phyloP scores from a whole-genome alignment of 2,888 invertebrate species.

The Sphecodes monilicornis region DNA sequence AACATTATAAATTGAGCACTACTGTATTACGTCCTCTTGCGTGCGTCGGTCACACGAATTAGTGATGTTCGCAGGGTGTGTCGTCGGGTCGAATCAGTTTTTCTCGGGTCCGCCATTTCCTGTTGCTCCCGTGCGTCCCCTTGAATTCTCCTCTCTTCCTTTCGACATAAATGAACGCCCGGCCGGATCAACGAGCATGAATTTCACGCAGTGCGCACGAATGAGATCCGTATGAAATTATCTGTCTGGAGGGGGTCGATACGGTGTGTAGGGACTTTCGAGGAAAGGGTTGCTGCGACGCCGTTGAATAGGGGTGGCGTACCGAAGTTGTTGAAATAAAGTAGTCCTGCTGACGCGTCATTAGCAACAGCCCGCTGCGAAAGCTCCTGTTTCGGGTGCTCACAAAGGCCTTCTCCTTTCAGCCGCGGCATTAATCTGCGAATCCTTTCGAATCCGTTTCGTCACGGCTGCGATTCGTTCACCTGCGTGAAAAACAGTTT shows the following conservation, averaged over 20 bases:
- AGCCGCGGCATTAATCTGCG: constrained; percentile 32
- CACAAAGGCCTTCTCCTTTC: constrained; percentile 47
- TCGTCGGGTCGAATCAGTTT: constrained; percentile 62
- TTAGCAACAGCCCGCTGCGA: constrained; percentile 65
- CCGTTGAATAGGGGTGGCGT: constrained; percentile 28
- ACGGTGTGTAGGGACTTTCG: constrained; percentile 2
- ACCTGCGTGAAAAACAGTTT: constrained; percentile 35
- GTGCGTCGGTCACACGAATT: background rate
- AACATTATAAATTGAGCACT: too few relatives aligned
- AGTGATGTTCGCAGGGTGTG: constrained; percentile 57
- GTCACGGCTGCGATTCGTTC: constrained; percentile 35
- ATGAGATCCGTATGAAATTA: constrained; percentile 67
- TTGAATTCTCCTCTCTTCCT: constrained; percentile 23
- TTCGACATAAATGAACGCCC: constrained; percentile 50
- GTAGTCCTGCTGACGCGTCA: constrained; percentile 63
- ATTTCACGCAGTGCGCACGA: constrained; percentile 61
- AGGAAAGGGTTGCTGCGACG: constrained; percentile 47
- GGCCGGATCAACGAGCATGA: constrained; percentile 51
- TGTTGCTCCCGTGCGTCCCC: constrained; percentile 15
- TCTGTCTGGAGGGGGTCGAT: constrained; percentile 47
- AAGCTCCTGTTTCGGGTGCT: constrained; percentile 50
- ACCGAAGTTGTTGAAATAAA: constrained; percentile 55
- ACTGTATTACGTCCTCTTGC: too few relatives aligned
- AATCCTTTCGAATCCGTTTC: constrained; percentile 44
- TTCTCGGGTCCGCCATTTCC: constrained; percentile 62